phyloP scores from a whole-genome alignment of 2,888 invertebrate species.

The Rhamphomyia laevipes region DNA sequence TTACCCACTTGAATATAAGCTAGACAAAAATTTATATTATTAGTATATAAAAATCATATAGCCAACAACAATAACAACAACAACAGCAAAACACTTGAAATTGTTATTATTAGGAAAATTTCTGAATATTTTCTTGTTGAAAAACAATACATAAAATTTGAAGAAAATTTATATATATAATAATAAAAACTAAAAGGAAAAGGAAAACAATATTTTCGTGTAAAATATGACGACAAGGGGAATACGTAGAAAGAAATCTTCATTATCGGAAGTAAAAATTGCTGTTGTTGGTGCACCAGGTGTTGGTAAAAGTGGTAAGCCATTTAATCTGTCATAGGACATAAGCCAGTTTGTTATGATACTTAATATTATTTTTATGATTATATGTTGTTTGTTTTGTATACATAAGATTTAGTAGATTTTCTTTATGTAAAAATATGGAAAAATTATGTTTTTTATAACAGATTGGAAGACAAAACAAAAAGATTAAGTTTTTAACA shows the following conservation, averaged over 20 bases:
- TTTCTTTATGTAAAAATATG: too few relatives aligned
- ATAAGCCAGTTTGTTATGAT: background rate
- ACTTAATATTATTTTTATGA: too few relatives aligned
- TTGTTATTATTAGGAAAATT: too few relatives aligned
- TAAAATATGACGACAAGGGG: conserved; percentile 59
- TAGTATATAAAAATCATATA: too few relatives aligned
- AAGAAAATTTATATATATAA: background rate
- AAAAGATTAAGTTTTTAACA: too few relatives aligned
- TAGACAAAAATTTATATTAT: background rate
- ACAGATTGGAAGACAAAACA: too few relatives aligned
- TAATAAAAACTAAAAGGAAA: background rate
- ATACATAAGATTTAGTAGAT: too few relatives aligned
- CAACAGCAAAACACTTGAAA: background rate
- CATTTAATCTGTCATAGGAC: conserved; percentile 9
- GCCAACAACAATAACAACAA: too few relatives aligned
- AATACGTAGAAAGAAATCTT: conserved; percentile 79
- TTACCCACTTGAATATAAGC: background rate
- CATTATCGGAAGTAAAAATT: conserved; percentile 80
- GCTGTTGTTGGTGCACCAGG: conserved; percentile 81
- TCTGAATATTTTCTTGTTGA: too few relatives aligned
- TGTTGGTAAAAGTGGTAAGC: conserved; percentile 86
- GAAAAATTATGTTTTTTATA: too few relatives aligned
- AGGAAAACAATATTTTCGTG: background rate
- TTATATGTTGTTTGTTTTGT: too few relatives aligned
- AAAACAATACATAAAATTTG: background rate